Evolutionary conservation across 2,797 vertebrate genomes (phyloP).

Genomic region (Rhinoraja longicauda): DNA sequence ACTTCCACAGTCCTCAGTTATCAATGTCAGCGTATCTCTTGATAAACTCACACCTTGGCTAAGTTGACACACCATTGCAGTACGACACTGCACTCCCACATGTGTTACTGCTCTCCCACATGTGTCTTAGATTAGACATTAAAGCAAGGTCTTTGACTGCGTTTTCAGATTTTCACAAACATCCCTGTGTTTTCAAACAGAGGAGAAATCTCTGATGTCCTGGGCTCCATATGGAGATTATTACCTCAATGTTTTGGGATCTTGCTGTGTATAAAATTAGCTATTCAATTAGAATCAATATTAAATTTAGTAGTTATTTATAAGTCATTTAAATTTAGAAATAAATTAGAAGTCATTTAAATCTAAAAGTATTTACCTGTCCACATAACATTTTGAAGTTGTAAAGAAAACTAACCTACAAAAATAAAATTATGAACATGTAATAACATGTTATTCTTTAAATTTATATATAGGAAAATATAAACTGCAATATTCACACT

Average conservation of each 20-base stretch:
- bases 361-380: background rate
- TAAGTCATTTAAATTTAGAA: too few relatives aligned
- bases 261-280: background rate
- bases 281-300: too few relatives aligned
- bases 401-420: background rate
- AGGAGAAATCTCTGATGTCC: too few relatives aligned
- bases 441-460: background rate
- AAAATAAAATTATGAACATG: background rate
- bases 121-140: background rate
- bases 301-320: too few relatives aligned
- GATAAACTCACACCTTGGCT: background rate
- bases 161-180: background rate
- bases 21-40: background rate
- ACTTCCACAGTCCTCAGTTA: background rate
- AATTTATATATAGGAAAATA: background rate
- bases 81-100: too few relatives aligned
- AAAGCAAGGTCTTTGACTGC: too few relatives aligned
- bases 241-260: background rate
- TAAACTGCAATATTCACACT: background rate
- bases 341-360: too few relatives aligned
- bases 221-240: background rate
- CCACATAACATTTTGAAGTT: background rate
- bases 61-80: background rate
- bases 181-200: background rate
- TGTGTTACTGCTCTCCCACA: background rate